Evolutionary conservation across 2,888 invertebrate genomes (phyloP), one percentile per base, ranked within the genome.

Genomic region (Calephelis perditalis): DNA sequence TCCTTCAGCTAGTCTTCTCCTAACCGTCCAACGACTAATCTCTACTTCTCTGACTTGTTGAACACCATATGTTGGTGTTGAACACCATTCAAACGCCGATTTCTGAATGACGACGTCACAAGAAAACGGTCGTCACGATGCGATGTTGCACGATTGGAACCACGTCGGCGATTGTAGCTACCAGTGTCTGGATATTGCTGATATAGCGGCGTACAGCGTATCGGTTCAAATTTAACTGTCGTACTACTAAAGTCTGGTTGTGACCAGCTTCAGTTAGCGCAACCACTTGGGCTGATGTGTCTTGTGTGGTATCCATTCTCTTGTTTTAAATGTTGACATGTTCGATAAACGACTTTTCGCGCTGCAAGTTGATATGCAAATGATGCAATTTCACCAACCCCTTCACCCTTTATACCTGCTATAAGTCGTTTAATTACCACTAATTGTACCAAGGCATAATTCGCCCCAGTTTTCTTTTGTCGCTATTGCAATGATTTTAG

Each of bases 211-310:
- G 40, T 40, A 40, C 40, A 40, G 40, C 40, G 40, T 6, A 40
- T 40, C 40, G 40, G 40, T 7, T 40, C 40, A 40, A 6, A 45
- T 45, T 45, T 46, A 57, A 57, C 46, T 57, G 57, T 45, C 57
- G 57, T 26, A 46, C 57, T 35, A 46, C 57, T 57, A 12, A 8
- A 57, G 26, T 45, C 35, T 46, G 57, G 57, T 57, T 57, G 35
- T 57, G 57, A 44, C 57, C 45, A 57, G 57, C 45, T 57, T 57
- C 57, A 57, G 45, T 57, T 57, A 46, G 57, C 46, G 57, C 15
- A 57, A 57, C 46, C 46, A 45, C 44, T 57, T 57, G 57, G 46
- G 26, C 44, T 46, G 57, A 44, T 57, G 45, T 15, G 3, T 56
- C 15, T 56, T 44, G 56, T 56, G 56, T 56, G 56, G 56, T 56